Conservation (phyloP, 1,140 invertebrate genomes). For the Papilio dardanus region DNA sequence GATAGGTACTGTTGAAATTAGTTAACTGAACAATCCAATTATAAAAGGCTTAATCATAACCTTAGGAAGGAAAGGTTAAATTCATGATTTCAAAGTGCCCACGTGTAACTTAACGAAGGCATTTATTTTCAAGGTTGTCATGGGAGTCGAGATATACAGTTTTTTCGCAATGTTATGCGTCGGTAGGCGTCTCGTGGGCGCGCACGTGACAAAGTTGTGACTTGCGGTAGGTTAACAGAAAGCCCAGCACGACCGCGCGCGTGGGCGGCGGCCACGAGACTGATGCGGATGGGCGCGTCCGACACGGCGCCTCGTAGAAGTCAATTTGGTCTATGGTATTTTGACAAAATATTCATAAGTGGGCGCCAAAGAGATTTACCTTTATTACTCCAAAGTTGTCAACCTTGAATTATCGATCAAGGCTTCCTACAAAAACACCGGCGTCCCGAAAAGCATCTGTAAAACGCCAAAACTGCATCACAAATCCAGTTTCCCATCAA, state of each 20-base stretch:
- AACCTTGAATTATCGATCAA: constrained; percentile 55
- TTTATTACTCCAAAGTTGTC: constrained; percentile 39
- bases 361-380: constrained; percentile 12
- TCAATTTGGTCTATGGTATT: constrained; percentile 48
- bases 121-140: constrained; percentile 76
- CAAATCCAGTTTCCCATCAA: constrained; percentile 60
- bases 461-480: constrained; percentile 52
- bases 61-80: background rate
- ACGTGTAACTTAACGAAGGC: constrained; percentile 72
- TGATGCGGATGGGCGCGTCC: constrained; percentile 54
- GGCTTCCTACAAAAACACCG: constrained; percentile 49
- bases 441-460: constrained; percentile 46
- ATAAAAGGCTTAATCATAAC: background rate
- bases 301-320: constrained; percentile 38
- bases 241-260: constrained; percentile 61
- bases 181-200: constrained; percentile 77
- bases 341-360: constrained; percentile 37
- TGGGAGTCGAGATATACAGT: constrained; percentile 69
- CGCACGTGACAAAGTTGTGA: constrained; percentile 73
- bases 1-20: background rate
- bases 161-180: constrained; percentile 78
- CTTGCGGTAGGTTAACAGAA: constrained; percentile 54
- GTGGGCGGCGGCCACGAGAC: constrained; percentile 72
- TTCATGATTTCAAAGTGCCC: constrained; percentile 43
- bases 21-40: background rate